A percentile compares a stretch with the other conserved stretches of the same genome.
Conservation (phyloP, 1,140 invertebrate genomes). For the Elysia chlorotica region DNA sequence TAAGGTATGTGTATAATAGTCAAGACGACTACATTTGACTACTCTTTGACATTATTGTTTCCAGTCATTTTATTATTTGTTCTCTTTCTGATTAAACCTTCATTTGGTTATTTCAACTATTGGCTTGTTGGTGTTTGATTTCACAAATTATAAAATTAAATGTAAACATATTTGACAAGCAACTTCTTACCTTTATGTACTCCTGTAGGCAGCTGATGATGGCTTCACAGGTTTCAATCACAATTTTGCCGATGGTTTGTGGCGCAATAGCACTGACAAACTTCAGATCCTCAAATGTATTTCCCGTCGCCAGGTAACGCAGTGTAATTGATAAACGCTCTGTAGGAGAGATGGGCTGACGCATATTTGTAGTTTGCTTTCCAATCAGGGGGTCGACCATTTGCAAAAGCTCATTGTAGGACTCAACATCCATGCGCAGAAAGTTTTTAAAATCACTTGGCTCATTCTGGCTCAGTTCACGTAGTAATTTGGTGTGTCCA, state of each 20-base stretch:
- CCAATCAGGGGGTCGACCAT: constrained; percentile 11
- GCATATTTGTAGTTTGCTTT: constrained; percentile 20
- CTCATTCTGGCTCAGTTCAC: constrained; percentile 13
- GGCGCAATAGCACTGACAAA: constrained; percentile 15
- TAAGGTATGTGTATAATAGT: background rate
- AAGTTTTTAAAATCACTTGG: constrained; percentile 16
- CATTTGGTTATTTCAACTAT: background rate
- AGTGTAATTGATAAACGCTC: constrained; percentile 23
- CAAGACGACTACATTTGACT: background rate
- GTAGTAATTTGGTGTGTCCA: background rate
- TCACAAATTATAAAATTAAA: background rate
- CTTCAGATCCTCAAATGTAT: constrained; percentile 25
- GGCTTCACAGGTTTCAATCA: constrained; percentile 24
- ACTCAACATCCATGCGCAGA: constrained; percentile 15
- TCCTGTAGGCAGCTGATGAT: constrained; percentile 16
- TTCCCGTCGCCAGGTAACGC: constrained; percentile 21
- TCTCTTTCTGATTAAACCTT: background rate
- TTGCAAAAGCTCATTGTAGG: constrained; percentile 13
- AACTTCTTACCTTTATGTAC: constrained; percentile 15
- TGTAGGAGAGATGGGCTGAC: constrained; percentile 15
- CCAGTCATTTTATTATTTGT: background rate
- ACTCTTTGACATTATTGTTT: background rate
- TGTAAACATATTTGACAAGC: background rate
- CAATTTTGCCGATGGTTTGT: constrained; percentile 19
- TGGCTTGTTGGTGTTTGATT: background rate